Base-by-base conservation (phyloP, 2,113 vertebrate genomes). In the Pipa parva region DNA sequence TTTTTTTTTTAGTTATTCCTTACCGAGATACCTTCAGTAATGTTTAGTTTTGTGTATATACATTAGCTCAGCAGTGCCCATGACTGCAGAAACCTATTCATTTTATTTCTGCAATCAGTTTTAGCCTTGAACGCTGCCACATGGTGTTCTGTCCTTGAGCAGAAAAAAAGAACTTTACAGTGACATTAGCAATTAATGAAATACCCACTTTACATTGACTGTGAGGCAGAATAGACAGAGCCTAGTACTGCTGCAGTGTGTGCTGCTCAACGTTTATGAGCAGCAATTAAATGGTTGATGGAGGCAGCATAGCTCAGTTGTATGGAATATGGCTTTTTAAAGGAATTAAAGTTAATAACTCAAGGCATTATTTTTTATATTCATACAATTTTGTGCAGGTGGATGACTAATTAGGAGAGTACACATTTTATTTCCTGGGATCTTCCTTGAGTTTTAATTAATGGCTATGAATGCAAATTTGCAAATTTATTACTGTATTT, bases 221-320 rank as follows among this genome's bases (percentile, higher is more conserved):
- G 31, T 0, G 70, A 65, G 74, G 59, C 39, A 68, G 68, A 66
- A 77, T 74, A 75, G 20, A 12, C 24, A 73, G 72, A 75, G 17
- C 37, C 71, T n/a, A n/a, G 39, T 42, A 4, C 39, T n/a, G 11
- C 39, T 42, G 17, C n/a, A 9, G 7, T 37, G 25, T 37, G n/a
- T 24, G 37, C 12, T 48, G 7, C 54, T 69, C 63, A 60, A 21
- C 58, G 73, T 64, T 73, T 79, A 70, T 71, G 28, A 71, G 46
- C 72, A 18, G 25, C 66, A 72, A 76, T 72, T 69, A 73, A 59
- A 61, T 78, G 25, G 33, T n/a, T 59, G 27, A 45, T 25, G 49
- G 29, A 56, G 58, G 46, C 45, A 61, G 60, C 68, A 71, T 12
- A 13, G 5, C 22, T 58, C 58, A 3, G 29, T 59, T 67, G 28